Percentiles rank a stretch among this genome's conserved stretches.
Conservation (phyloP, 2,797 vertebrate species). For the Helostoma temminkii region DNA sequence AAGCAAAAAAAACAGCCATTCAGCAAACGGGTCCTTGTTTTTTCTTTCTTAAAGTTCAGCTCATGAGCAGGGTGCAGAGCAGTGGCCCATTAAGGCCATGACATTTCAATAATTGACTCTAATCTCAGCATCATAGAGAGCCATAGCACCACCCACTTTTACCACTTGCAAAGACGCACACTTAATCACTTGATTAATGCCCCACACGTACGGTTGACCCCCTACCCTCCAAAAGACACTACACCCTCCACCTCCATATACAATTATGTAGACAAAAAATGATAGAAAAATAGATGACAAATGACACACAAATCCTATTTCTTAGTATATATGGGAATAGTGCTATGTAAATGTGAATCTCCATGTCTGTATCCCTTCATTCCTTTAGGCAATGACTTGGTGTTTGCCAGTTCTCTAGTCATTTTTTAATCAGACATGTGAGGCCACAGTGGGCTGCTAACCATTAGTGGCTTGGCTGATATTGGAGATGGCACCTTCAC, state of each 20-base stretch:
- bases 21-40: slow-evolving; percentile 18
- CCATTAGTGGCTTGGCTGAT: slow-evolving; percentile 50
- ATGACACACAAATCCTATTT: background rate
- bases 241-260: slow-evolving; percentile 5
- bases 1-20: background rate
- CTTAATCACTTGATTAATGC: slow-evolving; percentile 52
- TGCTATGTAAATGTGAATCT: slow-evolving; percentile 3
- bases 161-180: slow-evolving; percentile 30
- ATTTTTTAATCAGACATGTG: slow-evolving; percentile 34
- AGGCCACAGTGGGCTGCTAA: slow-evolving; percentile 44
- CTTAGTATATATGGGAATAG: background rate
- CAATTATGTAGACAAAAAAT: slow-evolving; percentile 1
- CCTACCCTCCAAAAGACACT: background rate
- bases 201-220: slow-evolving; percentile 21
- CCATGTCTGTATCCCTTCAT: slow-evolving; percentile 35
- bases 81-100: slow-evolving; percentile 69
- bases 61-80: slow-evolving; percentile 34
- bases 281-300: no score
- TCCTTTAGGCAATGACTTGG: slow-evolving; percentile 41
- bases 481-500: slow-evolving; percentile 55
- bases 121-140: slow-evolving; percentile 71
- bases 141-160: slow-evolving; percentile 45
- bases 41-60: slow-evolving; percentile 61
- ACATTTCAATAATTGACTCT: slow-evolving; percentile 80
- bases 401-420: slow-evolving; percentile 35